Percentiles rank a stretch among this genome's conserved stretches.
phyloP scores from a whole-genome alignment of 92 coral and sea anemone species.

The Actinernus sp. region DNA sequence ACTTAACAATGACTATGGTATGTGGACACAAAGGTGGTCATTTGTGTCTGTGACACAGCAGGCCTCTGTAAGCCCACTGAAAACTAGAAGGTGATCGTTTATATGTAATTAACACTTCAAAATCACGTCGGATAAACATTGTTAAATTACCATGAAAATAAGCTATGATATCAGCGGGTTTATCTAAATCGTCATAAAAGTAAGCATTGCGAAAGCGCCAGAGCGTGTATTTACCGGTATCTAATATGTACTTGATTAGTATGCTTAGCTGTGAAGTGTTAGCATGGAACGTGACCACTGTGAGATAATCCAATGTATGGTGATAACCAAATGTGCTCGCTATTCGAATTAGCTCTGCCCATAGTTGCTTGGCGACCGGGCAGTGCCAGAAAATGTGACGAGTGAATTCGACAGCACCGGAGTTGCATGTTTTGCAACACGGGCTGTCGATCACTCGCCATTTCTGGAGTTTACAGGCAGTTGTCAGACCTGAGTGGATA shows the following conservation, averaged over 20 bases:
- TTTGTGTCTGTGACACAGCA: no score
- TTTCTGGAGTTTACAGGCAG: background rate
- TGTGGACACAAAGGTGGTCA: no score
- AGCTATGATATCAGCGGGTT: background rate
- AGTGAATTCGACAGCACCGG: conserved; percentile 2
- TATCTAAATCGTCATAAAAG: background rate
- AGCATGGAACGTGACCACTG: background rate
- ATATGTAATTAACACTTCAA: background rate
- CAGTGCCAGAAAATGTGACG: background rate
- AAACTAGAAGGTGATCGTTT: background rate
- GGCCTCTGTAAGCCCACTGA: no score
- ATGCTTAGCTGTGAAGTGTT: background rate
- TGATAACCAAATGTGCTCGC: background rate
- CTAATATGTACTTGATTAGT: background rate
- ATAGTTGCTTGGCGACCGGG: background rate
- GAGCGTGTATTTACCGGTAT: background rate
- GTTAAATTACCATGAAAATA: background rate
- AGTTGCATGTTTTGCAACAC: background rate
- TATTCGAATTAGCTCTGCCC: background rate
- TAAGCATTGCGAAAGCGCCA: background rate
- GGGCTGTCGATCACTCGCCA: background rate
- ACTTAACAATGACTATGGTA: no score
- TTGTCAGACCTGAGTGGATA: conserved; percentile 4
- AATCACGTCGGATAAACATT: background rate
- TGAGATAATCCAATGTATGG: background rate